Percentiles rank a stretch among this genome's conserved stretches.
Conservation (phyloP, 2,888 invertebrate species). For the Dicycla oo region DNA sequence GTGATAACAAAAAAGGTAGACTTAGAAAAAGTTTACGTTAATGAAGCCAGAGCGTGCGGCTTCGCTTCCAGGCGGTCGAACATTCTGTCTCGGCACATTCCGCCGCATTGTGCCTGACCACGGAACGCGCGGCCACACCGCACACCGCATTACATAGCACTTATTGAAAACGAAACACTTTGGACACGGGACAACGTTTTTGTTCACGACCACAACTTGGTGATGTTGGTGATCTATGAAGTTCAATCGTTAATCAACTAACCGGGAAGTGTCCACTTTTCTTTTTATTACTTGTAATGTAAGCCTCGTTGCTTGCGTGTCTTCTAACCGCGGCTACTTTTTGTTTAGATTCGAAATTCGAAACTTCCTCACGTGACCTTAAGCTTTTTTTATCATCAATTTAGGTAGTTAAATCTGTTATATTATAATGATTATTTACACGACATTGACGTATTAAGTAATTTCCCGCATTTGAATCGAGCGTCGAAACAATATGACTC, state of each 20-base stretch:
- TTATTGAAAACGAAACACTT: constrained; percentile 75
- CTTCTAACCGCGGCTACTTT: constrained; percentile 32
- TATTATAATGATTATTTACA: constrained; percentile 11
- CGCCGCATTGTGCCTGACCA: constrained; percentile 74
- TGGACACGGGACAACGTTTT: constrained; percentile 74
- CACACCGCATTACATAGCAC: constrained; percentile 73
- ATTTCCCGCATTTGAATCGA: constrained; percentile 9
- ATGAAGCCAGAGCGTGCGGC: constrained; percentile 59
- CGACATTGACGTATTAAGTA: constrained; percentile 8
- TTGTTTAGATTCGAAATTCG: constrained; percentile 47
- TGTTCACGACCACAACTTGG: constrained; percentile 55
- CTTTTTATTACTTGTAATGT: constrained; percentile 46
- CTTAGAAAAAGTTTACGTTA: constrained; percentile 47
- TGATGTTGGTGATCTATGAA: constrained; percentile 68
- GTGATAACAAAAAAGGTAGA: constrained; percentile 32
- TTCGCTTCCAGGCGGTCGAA: constrained; percentile 73
- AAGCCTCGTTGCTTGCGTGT: constrained; percentile 38
- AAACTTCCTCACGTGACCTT: constrained; percentile 24
- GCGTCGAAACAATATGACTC: constrained; percentile 41
- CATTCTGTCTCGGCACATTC: constrained; percentile 78
- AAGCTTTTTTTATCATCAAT: constrained; percentile 13
- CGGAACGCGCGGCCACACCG: constrained; percentile 71
- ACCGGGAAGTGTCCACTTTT: constrained; percentile 49
- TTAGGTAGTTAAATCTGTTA: neutral
- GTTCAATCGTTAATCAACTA: constrained; percentile 52